Evolutionary conservation across 2,888 invertebrate species (phyloP), one percentile per base, ranked within the genome.

Genomic region (Chesias legatella): DNA sequence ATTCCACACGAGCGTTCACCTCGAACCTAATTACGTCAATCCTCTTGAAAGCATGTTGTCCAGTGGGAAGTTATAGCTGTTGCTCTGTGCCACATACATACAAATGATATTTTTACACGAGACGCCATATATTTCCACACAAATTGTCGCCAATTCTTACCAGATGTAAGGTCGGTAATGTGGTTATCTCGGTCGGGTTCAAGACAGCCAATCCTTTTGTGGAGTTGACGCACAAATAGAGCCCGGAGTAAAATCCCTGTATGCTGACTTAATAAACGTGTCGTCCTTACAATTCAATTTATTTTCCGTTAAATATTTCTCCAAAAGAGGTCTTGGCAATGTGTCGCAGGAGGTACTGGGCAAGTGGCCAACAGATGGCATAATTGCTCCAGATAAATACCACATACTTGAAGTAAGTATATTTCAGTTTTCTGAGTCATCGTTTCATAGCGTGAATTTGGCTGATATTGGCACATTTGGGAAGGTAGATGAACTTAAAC

Each of bases 291-390:
- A 48, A 44, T 49, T 31, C 41, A 41, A 43, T 44, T 54, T 60
- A 53, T 65, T 56, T 61, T 50, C 42, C 28, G 50, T 58, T 53
- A 56, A 58, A 60, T 58, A 52, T 47, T 51, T 50, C 49, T 34
- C 39, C 39, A 37, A 69, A 69, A 60, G 61, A 61, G 64, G 60
- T 61, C 64, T 64, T 55, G 70, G 69, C 7, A 7, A 22, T 22
- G n/a, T n/a, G 29, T 53, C 53, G 47, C 48, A 53, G 51, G 43
- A 37, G 71, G 70, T 70, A 72, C 70, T 78, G 73, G 84, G 84
- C 84, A 69, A 49, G 42, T 46, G 47, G 82, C 84, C 84, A 84
- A 78, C 79, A 81, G 77, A 81, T 79, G 82, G 68, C 60, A 66
- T 67, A 68, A 70, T 67, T 62, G 64, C 69, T 67, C 61, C 30